These are phyloP conservation scores for Pomacea maculata DNA, from an alignment of 1,140 invertebrate species.

Conservation along the genomic window DNA sequence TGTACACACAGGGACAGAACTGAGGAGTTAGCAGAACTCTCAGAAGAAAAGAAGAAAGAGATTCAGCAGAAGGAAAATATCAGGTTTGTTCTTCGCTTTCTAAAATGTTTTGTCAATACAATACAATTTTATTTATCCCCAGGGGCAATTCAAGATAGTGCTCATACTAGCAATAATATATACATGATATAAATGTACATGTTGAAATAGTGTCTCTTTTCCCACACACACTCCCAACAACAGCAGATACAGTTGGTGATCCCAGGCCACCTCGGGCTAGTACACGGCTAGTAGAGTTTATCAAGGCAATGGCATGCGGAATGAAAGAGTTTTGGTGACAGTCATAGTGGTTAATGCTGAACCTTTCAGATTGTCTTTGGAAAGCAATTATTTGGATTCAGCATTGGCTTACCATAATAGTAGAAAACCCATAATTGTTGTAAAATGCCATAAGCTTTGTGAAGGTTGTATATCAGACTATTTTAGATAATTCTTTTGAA, in stretches of 20 bases:
- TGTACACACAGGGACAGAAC: slow-evolving; percentile 70
- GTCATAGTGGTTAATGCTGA: background rate
- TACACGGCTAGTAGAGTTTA: no score
- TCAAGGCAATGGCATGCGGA: no score
- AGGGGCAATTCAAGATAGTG: no score
- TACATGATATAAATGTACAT: no score
- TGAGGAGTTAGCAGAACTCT: slow-evolving; percentile 71
- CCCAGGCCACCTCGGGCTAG: no score
- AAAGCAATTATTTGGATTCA: background rate
- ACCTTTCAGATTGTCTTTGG: background rate
- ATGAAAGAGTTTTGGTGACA: no score
- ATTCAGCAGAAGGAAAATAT: slow-evolving; percentile 72
- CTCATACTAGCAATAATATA: no score
- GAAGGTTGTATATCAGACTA: background rate
- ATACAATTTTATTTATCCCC: no score
- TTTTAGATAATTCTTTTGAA: background rate
- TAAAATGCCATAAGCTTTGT: background rate
- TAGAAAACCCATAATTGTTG: background rate
- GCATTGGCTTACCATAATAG: background rate
- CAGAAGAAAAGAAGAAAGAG: slow-evolving; percentile 73
- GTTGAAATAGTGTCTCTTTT: no score
- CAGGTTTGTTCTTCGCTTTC: slow-evolving; percentile 38
- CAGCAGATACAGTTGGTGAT: no score
- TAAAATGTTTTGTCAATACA: background rate
- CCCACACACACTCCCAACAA: no score